Percentiles rank a stretch among this genome's conserved stretches.
phyloP scores from a whole-genome alignment of 1,140 invertebrate species.

The Elysia chlorotica region DNA sequence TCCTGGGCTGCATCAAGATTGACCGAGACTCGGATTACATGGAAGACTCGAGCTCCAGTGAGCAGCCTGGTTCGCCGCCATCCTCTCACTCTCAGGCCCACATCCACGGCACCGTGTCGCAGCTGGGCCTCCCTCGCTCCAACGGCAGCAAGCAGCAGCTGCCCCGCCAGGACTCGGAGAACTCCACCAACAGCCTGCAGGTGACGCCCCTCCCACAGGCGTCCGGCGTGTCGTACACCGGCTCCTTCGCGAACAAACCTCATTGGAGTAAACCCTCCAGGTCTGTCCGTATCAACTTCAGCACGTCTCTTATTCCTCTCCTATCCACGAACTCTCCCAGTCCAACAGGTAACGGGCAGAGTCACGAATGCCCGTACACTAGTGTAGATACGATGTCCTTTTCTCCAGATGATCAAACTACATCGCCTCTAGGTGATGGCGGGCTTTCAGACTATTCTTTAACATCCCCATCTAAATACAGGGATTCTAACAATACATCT shows the following conservation, averaged over 20 bases:
- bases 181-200: background rate
- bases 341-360: too few relatives aligned
- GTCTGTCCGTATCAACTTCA: slow-evolving; percentile 25
- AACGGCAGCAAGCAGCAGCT: slow-evolving; percentile 6
- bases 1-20: slow-evolving; percentile 46
- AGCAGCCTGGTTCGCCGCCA: slow-evolving; percentile 42
- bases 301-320: slow-evolving; percentile 37
- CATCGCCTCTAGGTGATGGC: slow-evolving; percentile 12
- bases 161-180: slow-evolving; percentile 18
- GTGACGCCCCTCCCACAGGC: too few relatives aligned
- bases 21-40: slow-evolving; percentile 53
- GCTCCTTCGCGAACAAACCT: too few relatives aligned
- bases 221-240: too few relatives aligned
- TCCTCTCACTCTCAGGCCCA: slow-evolving; percentile 22
- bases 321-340: slow-evolving; percentile 33
- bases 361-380: background rate
- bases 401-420: slow-evolving; percentile 26
- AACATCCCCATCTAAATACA: too few relatives aligned
- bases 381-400: background rate
- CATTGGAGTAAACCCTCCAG: background rate
- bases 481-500: too few relatives aligned
- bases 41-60: slow-evolving; percentile 54
- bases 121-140: background rate
- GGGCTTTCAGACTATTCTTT: background rate
- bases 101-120: background rate